Conservation (phyloP, 2,113 vertebrate species). For the Aptenodytes patagonicus region DNA sequence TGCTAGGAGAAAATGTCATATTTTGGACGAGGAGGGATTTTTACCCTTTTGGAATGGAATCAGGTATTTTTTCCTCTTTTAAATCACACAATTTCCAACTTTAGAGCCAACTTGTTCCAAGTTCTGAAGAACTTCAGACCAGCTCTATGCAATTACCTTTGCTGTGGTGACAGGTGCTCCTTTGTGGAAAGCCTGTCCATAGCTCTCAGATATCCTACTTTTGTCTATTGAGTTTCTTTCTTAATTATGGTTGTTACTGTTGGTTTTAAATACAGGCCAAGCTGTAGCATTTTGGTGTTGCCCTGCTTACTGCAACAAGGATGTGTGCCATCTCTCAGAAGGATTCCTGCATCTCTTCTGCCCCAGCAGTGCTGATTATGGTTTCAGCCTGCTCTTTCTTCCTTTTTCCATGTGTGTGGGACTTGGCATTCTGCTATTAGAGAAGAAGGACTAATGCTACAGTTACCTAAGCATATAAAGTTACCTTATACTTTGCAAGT, state of each 20-base stretch:
- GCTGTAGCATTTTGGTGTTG: not conserved
- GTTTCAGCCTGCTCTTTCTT: not conserved
- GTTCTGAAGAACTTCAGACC: not conserved
- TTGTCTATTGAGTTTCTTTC: not conserved
- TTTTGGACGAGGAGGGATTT: not conserved
- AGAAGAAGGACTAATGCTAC: not conserved
- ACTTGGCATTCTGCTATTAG: not conserved
- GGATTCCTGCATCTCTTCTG: not conserved
- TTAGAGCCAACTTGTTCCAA: not conserved
- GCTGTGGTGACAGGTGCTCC: not conserved
- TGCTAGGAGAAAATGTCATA: not conserved
- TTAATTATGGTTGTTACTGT: not conserved
- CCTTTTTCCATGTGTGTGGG: not conserved
- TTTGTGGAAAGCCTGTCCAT: not conserved
- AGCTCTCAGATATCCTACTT: not conserved
- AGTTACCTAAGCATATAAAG: not conserved
- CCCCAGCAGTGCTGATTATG: not conserved
- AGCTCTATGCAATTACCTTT: not conserved
- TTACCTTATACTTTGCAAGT: not conserved
- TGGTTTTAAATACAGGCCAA: not conserved
- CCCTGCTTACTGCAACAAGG: not conserved
- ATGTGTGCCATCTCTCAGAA: not conserved
- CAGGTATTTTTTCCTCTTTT: not conserved
- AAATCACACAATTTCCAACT: not conserved
- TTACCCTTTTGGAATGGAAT: not conserved